Evolutionary conservation across 2,888 invertebrate genomes (phyloP).

Genomic region (Eurytoma californica): DNA sequence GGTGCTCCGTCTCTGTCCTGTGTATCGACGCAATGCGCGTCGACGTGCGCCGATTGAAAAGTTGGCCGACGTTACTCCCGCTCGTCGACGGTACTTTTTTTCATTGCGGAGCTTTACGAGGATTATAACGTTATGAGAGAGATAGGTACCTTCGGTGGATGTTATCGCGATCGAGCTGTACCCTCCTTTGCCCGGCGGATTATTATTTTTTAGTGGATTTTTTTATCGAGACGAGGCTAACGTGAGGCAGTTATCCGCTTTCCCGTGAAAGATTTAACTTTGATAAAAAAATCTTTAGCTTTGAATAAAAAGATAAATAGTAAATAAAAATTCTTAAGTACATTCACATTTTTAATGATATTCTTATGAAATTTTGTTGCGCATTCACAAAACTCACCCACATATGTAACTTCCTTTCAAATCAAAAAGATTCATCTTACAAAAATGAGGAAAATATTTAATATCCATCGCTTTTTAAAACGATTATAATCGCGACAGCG

Average conservation of each 20-base stretch:
- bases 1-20: neutral
- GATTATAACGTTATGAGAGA: slow-evolving; percentile 16
- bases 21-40: neutral
- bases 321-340: neutral
- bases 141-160: neutral
- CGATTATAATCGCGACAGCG: neutral
- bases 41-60: slow-evolving; percentile 61
- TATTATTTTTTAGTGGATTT: too few relatives aligned
- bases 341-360: too few relatives aligned
- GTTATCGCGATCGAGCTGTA: neutral
- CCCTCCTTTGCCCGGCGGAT: too few relatives aligned
- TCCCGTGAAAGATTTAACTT: too few relatives aligned
- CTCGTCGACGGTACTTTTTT: slow-evolving; percentile 27
- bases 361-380: too few relatives aligned
- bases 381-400: too few relatives aligned
- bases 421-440: too few relatives aligned
- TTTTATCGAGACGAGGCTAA: too few relatives aligned
- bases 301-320: slow-evolving; percentile 19
- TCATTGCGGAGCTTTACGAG: neutral
- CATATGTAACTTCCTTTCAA: too few relatives aligned
- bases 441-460: neutral
- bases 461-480: neutral
- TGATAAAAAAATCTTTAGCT: neutral
- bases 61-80: slow-evolving; percentile 26
- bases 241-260: too few relatives aligned